Base-by-base conservation (phyloP, 2,113 vertebrate genomes). In the Lasiurus borealis region DNA sequence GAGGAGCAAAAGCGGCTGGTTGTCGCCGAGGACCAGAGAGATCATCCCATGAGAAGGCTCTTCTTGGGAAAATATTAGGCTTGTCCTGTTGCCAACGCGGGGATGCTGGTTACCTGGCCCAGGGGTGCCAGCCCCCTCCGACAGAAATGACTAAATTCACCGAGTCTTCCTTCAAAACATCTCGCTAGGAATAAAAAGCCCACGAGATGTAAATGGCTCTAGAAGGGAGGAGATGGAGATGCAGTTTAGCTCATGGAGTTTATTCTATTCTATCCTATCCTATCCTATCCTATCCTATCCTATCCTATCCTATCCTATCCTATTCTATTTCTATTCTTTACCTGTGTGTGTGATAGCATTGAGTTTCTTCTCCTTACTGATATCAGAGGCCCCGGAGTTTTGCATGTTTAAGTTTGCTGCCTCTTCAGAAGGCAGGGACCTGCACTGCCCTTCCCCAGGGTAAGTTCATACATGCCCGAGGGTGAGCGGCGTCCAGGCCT, bases 1-100 rank as follows among this genome's bases (percentile, higher is more conserved):
- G 90, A 91, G 97, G 96, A 73, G 85, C 29, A 68, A n/a, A 68
- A 68, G 64, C 86, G 80, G 95, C 68, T 95, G 90, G 50, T 94
- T 90, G 88, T 93, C 95, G 71, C 96, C 77, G 54, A 27, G 6
- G 68, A 23, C 15, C 96, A 91, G 97, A 93, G 96, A 84, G 76
- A 94, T 90, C 90, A 80, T 88, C 97, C 95, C 90, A 50, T 88
- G 57, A 76, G 88, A 85, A 94, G 76, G 89, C 96, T 62, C 85
- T 98, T 96, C 66, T 92, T 85, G 91, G 97, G 93, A 96, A 98
- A 97, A 97, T 97, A 95, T 97, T 97, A 93, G 73, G 72, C 68
- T 96, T 97, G 85, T 97, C 46, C 27, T 68, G 16, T 85, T 95
- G 97, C 97, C 86, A 95, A 86, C 68, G 81, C 92, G 86, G 66